These are phyloP conservation scores for Gila orcuttii DNA, from an alignment of 2,113 vertebrate genomes.

Conservation along the genomic window DNA sequence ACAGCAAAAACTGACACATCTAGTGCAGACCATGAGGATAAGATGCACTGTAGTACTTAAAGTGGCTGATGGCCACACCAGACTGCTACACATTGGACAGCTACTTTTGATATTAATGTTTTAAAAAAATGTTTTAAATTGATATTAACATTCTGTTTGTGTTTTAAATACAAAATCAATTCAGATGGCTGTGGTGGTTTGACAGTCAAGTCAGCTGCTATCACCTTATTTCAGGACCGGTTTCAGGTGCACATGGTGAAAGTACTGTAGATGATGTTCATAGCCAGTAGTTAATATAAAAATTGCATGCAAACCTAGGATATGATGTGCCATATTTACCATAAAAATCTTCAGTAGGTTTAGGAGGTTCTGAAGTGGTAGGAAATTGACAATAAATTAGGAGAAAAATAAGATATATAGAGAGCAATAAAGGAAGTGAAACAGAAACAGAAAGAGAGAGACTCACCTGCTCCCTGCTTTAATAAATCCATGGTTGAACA, in stretches of 20 bases:
- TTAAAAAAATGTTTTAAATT: no score
- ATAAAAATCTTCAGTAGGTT: constrained; percentile 72
- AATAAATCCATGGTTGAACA: constrained; percentile 85
- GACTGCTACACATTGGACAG: no score
- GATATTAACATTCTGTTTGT: no score
- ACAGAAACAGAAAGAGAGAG: no score
- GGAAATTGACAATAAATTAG: constrained; percentile 55
- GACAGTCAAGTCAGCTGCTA: not conserved
- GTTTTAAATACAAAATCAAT: no score
- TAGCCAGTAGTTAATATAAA: not conserved
- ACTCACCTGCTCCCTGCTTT: constrained; percentile 90
- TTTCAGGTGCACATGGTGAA: not conserved
- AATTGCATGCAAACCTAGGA: not conserved
- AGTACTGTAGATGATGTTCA: not conserved
- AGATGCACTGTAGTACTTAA: no score
- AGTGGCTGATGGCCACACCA: no score
- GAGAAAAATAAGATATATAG: constrained; percentile 30
- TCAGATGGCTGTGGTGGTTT: no score
- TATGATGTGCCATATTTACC: constrained; percentile 70
- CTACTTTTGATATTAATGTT: no score
- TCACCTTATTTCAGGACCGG: not conserved
- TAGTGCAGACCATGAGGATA: no score
- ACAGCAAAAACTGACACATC: no score
- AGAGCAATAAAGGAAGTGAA: not conserved
- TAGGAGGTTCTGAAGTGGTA: constrained; percentile 68